Conservation (phyloP, 2,113 vertebrate species). For the Eublepharis macularius region DNA sequence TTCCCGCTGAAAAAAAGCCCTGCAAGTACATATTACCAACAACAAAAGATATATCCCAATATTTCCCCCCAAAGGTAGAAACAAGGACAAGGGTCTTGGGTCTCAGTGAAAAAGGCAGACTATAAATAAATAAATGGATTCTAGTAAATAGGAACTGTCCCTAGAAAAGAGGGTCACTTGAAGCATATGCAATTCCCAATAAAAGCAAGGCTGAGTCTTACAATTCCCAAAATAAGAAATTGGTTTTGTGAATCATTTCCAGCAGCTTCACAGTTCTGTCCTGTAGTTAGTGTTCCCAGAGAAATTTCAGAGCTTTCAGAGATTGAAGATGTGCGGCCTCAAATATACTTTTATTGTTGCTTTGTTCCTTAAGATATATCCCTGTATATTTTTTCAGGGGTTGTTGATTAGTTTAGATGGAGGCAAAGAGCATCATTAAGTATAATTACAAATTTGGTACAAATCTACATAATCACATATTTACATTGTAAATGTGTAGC, state of each 20-base stretch:
- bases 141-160: no score
- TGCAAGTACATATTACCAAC: no score
- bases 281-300: neutral
- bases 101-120: no score
- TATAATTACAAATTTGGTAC: constrained; percentile 72
- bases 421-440: constrained; percentile 74
- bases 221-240: neutral
- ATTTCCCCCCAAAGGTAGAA: no score
- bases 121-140: no score
- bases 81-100: no score
- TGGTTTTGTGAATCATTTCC: neutral
- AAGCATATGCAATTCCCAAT: neutral
- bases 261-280: neutral
- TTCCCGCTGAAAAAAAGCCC: no score
- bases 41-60: no score
- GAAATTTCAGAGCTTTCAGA: neutral
- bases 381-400: constrained; percentile 52
- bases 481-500: constrained; percentile 70
- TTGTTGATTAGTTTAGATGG: constrained; percentile 66
- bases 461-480: constrained; percentile 70
- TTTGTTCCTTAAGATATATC: constrained; percentile 59
- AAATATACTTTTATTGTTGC: constrained; percentile 35
- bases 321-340: neutral
- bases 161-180: no score
- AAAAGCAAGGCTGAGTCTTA: neutral